These are phyloP conservation scores for Halesus radiatus DNA, from an alignment of 1,140 invertebrate species.

Conservation along the genomic window DNA sequence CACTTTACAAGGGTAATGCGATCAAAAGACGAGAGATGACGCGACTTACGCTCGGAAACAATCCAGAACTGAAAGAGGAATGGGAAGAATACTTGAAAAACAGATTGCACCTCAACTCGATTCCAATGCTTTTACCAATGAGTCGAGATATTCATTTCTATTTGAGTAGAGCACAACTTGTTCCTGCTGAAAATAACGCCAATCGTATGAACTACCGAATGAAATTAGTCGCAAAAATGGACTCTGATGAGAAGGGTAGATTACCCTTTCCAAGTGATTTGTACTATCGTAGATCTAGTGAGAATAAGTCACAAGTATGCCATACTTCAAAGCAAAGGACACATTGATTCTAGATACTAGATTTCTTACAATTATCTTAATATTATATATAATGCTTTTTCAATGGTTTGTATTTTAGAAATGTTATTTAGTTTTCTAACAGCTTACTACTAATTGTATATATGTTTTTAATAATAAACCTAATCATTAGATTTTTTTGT, in stretches of 20 bases:
- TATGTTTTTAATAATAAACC: too few relatives aligned
- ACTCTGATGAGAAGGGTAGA: slow-evolving; percentile 6
- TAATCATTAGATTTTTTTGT: too few relatives aligned
- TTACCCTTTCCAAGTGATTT: background rate
- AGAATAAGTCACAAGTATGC: background rate
- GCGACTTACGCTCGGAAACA: background rate
- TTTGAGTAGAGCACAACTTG: background rate
- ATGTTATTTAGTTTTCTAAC: too few relatives aligned
- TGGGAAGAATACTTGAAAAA: slow-evolving; percentile 2
- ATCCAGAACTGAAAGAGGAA: slow-evolving; percentile 5
- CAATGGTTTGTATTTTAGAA: too few relatives aligned
- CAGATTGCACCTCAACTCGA: background rate
- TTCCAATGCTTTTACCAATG: background rate
- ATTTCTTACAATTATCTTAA: too few relatives aligned
- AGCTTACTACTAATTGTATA: too few relatives aligned
- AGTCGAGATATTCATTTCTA: slow-evolving; percentile 1
- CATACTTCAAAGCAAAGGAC: too few relatives aligned
- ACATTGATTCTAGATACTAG: too few relatives aligned
- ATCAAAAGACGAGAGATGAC: background rate
- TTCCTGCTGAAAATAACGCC: background rate
- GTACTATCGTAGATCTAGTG: background rate
- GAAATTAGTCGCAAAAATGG: background rate
- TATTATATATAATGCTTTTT: too few relatives aligned
- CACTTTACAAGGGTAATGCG: background rate
- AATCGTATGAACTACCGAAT: background rate